These are phyloP conservation scores for Geophilus truncorum DNA, from an alignment of 2,888 invertebrate species.

Conservation along the genomic window DNA sequence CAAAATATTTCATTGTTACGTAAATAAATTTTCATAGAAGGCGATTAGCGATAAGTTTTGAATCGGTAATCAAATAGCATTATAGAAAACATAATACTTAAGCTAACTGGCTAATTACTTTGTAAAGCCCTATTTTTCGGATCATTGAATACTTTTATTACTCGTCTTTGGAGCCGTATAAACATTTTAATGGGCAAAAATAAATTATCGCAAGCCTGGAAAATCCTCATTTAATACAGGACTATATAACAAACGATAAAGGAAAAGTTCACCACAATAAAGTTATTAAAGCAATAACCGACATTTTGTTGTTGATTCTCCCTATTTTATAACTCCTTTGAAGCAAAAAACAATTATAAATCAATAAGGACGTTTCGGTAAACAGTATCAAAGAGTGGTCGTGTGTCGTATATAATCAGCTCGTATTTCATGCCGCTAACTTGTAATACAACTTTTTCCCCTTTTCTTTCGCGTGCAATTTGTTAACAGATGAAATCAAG, in stretches of 20 bases:
- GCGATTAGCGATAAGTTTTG: not conserved
- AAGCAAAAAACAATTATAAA: slow-evolving; percentile 23
- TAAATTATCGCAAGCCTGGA: not conserved
- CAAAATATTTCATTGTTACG: too few species aligned
- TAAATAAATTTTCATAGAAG: too few species aligned
- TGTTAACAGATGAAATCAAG: slow-evolving; percentile 27
- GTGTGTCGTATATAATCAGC: slow-evolving; percentile 27
- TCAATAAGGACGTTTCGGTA: slow-evolving; percentile 20
- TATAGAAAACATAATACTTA: not conserved
- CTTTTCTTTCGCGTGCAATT: slow-evolving; percentile 24
- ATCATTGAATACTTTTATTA: not conserved
- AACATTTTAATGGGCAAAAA: slow-evolving; percentile 15
- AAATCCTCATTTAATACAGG: slow-evolving; percentile 8
- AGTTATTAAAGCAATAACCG: slow-evolving; percentile 22
- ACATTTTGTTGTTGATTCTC: not conserved
- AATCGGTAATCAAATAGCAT: not conserved
- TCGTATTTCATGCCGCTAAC: slow-evolving; percentile 10
- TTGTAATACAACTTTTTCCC: slow-evolving; percentile 12
- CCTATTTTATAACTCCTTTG: not conserved
- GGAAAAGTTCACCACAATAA: slow-evolving; percentile 5
- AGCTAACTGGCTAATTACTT: not conserved
- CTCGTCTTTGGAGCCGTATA: not conserved
- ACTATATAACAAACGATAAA: not conserved
- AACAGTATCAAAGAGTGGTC: slow-evolving; percentile 17
- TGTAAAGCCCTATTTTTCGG: not conserved